A percentile compares a stretch with the other conserved stretches of the same genome.
phyloP scores from a whole-genome alignment of 2,113 vertebrate genomes.

The Tyto alba region DNA sequence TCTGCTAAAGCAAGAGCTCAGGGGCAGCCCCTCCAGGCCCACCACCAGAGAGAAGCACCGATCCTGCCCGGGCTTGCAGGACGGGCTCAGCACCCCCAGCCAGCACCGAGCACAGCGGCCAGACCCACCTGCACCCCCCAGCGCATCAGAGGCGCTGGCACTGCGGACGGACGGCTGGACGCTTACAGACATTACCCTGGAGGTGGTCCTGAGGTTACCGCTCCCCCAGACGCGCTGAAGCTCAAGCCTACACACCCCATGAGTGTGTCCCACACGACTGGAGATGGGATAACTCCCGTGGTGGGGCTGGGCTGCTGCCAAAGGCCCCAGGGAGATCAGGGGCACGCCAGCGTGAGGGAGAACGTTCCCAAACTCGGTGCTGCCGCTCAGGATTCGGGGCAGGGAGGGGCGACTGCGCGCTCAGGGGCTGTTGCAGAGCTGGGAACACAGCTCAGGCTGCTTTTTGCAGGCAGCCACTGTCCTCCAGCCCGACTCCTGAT shows the following conservation, averaged over 20 bases:
- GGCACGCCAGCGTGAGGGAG: not conserved
- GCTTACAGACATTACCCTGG: not conserved
- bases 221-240: not conserved
- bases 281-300: not conserved
- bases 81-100: too few relatives aligned
- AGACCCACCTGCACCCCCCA: too few relatives aligned
- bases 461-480: fast-evolving
- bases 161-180: too few relatives aligned
- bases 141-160: too few relatives aligned
- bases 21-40: too few relatives aligned
- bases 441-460: not conserved
- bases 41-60: too few relatives aligned
- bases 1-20: too few relatives aligned
- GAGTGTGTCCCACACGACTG: not conserved
- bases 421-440: not conserved
- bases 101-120: too few relatives aligned
- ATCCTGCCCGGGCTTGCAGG: too few relatives aligned
- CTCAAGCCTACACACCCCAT: not conserved
- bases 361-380: not conserved
- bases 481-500: not conserved
- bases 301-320: too few relatives aligned
- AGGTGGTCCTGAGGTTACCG: not conserved
- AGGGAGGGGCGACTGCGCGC: not conserved
- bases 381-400: not conserved
- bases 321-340: too few relatives aligned